A percentile compares a stretch with the other conserved stretches of the same genome.
These are phyloP conservation scores for Geodia barretti DNA, from an alignment of 37 sponge, comb jelly and placozoan genomes.

Conservation along the genomic window DNA sequence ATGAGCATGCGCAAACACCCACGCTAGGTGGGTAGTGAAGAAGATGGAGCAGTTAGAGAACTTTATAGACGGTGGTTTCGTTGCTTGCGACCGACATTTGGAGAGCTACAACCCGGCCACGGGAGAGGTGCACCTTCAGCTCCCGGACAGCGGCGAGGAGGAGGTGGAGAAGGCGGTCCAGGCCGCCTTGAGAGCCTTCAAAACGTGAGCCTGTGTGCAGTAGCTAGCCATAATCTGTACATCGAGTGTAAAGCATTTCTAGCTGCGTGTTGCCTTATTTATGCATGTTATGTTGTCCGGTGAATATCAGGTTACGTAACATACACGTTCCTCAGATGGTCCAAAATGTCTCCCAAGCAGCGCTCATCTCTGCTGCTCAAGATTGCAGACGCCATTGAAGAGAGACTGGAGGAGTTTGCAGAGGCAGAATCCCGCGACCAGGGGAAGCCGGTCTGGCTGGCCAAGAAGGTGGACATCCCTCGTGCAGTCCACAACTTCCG, in stretches of 20 bases:
- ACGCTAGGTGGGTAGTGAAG: too few relatives aligned
- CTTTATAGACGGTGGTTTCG: constrained; percentile 81
- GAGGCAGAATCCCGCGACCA: constrained; percentile 87
- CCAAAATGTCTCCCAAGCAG: constrained; percentile 57
- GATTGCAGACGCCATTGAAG: constrained; percentile 80
- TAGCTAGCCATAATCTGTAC: background rate
- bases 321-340: constrained; percentile 57
- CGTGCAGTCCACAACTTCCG: constrained; percentile 75
- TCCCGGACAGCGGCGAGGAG: constrained; percentile 77
- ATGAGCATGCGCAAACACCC: too few relatives aligned
- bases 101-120: constrained; percentile 92
- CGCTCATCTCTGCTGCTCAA: constrained; percentile 55
- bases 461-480: constrained; percentile 79
- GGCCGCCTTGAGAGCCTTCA: constrained; percentile 80
- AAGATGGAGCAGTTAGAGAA: constrained; percentile 56
- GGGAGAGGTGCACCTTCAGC: constrained; percentile 69
- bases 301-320: background rate
- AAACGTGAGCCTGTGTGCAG: constrained; percentile 36
- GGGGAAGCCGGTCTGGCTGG: constrained; percentile 89
- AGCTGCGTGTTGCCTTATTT: background rate
- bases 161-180: constrained; percentile 79
- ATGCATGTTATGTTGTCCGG: too few relatives aligned
- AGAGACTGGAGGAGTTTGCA: constrained; percentile 75
- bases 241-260: background rate
- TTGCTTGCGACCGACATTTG: constrained; percentile 57